phyloP scores from a whole-genome alignment of 2,888 invertebrate genomes.

The Agrochola macilenta region DNA sequence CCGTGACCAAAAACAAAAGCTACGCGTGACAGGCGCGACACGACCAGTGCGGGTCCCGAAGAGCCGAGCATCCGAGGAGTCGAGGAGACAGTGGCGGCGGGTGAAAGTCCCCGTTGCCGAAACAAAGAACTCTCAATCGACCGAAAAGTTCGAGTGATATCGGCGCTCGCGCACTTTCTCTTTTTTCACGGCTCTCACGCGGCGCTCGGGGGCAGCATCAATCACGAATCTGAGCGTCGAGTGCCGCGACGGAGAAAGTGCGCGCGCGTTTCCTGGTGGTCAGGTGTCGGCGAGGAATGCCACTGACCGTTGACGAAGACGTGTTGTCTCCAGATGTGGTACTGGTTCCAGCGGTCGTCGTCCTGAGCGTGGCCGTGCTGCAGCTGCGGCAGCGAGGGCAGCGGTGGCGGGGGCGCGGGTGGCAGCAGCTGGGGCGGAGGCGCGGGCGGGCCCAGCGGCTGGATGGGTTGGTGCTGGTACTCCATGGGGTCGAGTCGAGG shows the following conservation, averaged over 20 bases:
- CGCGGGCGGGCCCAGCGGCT: slow-evolving; percentile 92
- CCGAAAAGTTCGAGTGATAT: slow-evolving; percentile 80
- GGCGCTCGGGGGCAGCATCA: slow-evolving; percentile 68
- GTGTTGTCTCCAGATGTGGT: slow-evolving; percentile 95
- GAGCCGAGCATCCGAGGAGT: slow-evolving; percentile 10
- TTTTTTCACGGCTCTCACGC: slow-evolving; percentile 77
- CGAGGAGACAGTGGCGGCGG: slow-evolving; percentile 54
- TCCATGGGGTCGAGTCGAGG: slow-evolving; percentile 83
- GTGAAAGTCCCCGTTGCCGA: slow-evolving; percentile 77
- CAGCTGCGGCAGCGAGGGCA: slow-evolving; percentile 92
- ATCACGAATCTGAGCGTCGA: slow-evolving; percentile 63
- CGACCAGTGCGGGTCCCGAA: neutral
- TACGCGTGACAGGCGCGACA: slow-evolving; percentile 13
- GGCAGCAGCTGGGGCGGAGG: slow-evolving; percentile 92
- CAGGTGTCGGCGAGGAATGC: slow-evolving; percentile 57
- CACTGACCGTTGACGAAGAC: slow-evolving; percentile 94
- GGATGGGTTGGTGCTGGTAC: slow-evolving; percentile 88
- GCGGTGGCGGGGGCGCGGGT: slow-evolving; percentile 90
- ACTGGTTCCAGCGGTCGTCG: slow-evolving; percentile 93
- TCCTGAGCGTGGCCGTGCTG: slow-evolving; percentile 91
- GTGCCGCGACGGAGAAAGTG: slow-evolving; percentile 77
- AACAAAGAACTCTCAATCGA: slow-evolving; percentile 83
- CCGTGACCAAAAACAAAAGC: slow-evolving; percentile 53
- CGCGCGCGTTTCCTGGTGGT: slow-evolving; percentile 71
- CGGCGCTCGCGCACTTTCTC: slow-evolving; percentile 86